Percentiles rank a stretch among this genome's conserved stretches.
Evolutionary conservation across 2,113 vertebrate species (phyloP).

Genomic region (Ramphastos sulfuratus): DNA sequence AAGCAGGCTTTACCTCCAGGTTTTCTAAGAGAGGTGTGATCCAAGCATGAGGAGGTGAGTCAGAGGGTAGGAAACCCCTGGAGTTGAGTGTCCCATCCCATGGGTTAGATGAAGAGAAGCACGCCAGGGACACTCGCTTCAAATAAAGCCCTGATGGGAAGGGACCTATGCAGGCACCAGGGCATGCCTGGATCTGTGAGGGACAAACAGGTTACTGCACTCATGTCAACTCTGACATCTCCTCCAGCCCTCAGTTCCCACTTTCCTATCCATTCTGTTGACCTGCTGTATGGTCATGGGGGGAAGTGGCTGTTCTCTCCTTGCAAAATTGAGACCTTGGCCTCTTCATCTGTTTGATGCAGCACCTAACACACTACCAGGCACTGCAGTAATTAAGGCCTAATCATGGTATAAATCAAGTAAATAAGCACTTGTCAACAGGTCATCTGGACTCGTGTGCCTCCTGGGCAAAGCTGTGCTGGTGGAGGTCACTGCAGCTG

Average conservation of each 20-base stretch:
- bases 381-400: not conserved
- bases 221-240: fast-evolving
- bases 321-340: not conserved
- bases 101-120: not conserved
- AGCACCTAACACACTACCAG: not conserved
- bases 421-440: not conserved
- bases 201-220: not conserved
- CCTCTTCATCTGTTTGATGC: not conserved
- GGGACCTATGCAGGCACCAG: not conserved
- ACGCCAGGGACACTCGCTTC: fast-evolving
- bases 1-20: not conserved
- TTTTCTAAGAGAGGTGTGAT: not conserved
- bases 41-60: fast-evolving
- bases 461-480: not conserved
- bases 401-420: slow-evolving; percentile 45
- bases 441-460: not conserved
- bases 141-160: not conserved
- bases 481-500: not conserved
- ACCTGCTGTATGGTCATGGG: not conserved
- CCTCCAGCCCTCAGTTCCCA: not conserved
- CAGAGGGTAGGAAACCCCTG: not conserved
- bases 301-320: not conserved
- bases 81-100: not conserved
- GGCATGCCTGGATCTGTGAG: not conserved
- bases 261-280: not conserved